A percentile compares a stretch with the other conserved stretches of the same genome.
Evolutionary conservation across 2,888 invertebrate genomes (phyloP).

Genomic region (Ichneumoninae sp.): DNA sequence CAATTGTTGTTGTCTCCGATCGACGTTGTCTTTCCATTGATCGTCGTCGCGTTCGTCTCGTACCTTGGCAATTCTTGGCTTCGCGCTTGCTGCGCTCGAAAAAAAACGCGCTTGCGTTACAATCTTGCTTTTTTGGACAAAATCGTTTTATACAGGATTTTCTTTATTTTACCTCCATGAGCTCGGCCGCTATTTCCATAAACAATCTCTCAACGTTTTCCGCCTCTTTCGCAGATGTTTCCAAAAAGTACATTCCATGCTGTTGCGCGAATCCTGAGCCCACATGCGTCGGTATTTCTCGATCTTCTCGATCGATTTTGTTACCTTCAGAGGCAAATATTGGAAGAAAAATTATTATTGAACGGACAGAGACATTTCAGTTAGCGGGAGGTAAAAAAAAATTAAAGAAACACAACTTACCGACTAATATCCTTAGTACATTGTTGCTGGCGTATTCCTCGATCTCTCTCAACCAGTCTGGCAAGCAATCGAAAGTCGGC

Average conservation of each 20-base stretch:
- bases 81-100: conserved; percentile 89
- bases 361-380: neutral
- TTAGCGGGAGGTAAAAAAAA: neutral
- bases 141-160: neutral
- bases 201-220: conserved; percentile 98
- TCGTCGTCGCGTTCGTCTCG: conserved; percentile 89
- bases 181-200: conserved; percentile 97
- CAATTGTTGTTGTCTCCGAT: conserved; percentile 89
- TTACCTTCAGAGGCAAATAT: conserved; percentile 88
- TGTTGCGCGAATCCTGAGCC: conserved; percentile 98
- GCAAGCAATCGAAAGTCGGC: conserved; percentile 98
- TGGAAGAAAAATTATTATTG: neutral
- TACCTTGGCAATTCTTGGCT: conserved; percentile 92
- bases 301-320: conserved; percentile 98
- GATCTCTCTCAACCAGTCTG: conserved; percentile 98
- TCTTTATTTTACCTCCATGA: conserved; percentile 89
- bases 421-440: conserved; percentile 97
- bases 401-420: conserved; percentile 85
- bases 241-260: conserved; percentile 98
- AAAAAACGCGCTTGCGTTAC: conserved; percentile 29
- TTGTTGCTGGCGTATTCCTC: conserved; percentile 98
- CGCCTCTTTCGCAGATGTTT: conserved; percentile 98
- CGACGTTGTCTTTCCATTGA: conserved; percentile 90
- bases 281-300: conserved; percentile 97
- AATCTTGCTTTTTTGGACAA: conserved; percentile 3